Conservation (phyloP, 2,113 vertebrate genomes). For the Triplophysa dalaica region DNA sequence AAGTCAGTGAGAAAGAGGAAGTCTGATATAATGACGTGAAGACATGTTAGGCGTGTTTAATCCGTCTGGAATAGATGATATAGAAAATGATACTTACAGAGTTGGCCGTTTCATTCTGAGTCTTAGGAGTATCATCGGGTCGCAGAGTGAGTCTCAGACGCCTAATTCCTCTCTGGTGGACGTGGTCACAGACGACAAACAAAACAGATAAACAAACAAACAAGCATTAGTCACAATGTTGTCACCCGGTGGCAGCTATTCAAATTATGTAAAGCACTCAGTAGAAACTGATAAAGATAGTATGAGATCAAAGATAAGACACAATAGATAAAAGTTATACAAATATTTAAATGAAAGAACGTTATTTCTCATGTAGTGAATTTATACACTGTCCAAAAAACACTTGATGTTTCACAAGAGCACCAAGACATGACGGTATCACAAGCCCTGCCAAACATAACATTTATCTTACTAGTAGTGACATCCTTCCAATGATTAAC, state of each 20-base stretch:
- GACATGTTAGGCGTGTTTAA: neutral
- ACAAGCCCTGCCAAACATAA: neutral
- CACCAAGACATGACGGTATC: too few species aligned
- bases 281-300: neutral
- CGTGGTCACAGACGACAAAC: conserved; percentile 34
- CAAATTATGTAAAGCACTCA: neutral
- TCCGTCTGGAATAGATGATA: conserved; percentile 17
- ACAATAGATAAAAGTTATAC: too few species aligned
- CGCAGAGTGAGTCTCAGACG: conserved; percentile 88
- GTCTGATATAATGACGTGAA: conserved; percentile 7
- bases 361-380: too few species aligned
- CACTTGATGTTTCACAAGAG: too few species aligned
- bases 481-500: neutral
- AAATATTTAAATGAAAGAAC: too few species aligned
- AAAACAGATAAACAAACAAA: conserved; percentile 29
- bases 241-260: too few species aligned
- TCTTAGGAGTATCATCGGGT: conserved; percentile 68
- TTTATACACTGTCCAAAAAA: too few species aligned
- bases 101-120: conserved; percentile 68
- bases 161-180: conserved; percentile 81
- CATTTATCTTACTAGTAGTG: neutral
- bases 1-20: conserved; percentile 9
- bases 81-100: conserved; percentile 71
- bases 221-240: conserved; percentile 19
- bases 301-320: too few species aligned